Base-by-base conservation (phyloP, 2,113 vertebrate genomes). In the Takifugu flavidus region DNA sequence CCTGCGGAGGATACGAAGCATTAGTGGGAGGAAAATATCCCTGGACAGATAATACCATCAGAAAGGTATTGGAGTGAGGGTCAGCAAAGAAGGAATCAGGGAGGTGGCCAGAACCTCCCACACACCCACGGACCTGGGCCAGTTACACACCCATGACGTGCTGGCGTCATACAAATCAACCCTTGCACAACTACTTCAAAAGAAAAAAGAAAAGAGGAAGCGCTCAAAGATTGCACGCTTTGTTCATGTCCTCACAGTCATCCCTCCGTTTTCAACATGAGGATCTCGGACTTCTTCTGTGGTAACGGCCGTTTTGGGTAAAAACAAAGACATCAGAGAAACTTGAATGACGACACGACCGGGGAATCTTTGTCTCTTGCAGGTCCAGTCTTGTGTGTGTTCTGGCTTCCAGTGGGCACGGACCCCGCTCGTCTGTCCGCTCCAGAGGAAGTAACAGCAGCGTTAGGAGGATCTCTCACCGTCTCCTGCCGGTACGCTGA, bases 401-500 rank as follows among this genome's bases (percentile, higher is more conserved):
- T 83, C 63, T 73, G 67, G 70, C 49, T 75, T 7, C 71, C 28
- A 2, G 27, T 5, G 64, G 2, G 31, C 47, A 5, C 49, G 26
- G 69, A 43, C 14, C 72, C 78, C 6, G n/a, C 1, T 54, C 10
- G 12, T 10, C 44, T 89, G 49, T 72, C 66, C 0, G 81, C 77
- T 42, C 86, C 85, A 28, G 7, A 25, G 5, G 13, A 15, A 54
- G 69, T 87, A 20, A 66, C 4, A 5, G 82, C 15, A 25, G 13
- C 27, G 0, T 2, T 4, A 0, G 64, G 68, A 11, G 76, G 64
- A 26, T 79, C 77, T 4, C 65, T 81, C 56, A 75, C 28, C 0
- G 53, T 89, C 13, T 1, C 42, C 1, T 89, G 84, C 55, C 67
- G 50, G 28, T 88, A 86, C 5, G 14, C 73, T 4, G 7, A 1